Base-by-base conservation (phyloP, 2,888 invertebrate species). In the Aleiodes leptofemur region DNA sequence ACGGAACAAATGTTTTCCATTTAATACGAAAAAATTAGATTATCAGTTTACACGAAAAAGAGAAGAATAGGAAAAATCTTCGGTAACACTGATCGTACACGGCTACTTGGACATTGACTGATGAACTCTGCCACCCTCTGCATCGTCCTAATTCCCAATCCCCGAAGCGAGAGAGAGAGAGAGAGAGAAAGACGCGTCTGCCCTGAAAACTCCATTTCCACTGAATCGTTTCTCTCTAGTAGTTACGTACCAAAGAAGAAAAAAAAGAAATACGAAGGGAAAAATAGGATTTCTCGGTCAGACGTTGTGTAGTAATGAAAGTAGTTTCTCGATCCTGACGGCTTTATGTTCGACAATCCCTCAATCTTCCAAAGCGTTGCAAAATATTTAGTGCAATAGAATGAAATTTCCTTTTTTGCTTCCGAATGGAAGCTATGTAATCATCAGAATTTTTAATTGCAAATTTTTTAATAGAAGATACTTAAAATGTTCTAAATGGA, bases 31-130 rank as follows among this genome's bases (percentile, higher is more conserved):
- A 70, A 43, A 70, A 70, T 34, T 51, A 59, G 31, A 59, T 29
- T 69, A 74, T 69, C 74, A 55, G 86, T 87, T 88, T 88, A 86
- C 86, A 83, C 87, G 85, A 85, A 9, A 55, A 16, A n/a, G 9
- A 29, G 13, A 23, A 61, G 1, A 23, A 23, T 23, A 13, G 51
- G 13, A 48, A 64, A 64, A 43, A 64, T 64, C 34, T 38, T 5
- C 23, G 31, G 29, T 13, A 59, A 59, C 34, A 34, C 34, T 34
- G n/a, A 34, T 59, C 59, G 34, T 48, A 64, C 48, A 64, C 64
- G 48, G 31, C 38, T 68, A 51, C 14, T 66, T 75, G 76, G 79
- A 82, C 82, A 79, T 78, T 83, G 82, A 83, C 83, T 80, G 81
- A 83, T 83, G 83, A 74, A 64, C 23, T 48, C 48, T 43, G 9